Evolutionary conservation across 2,797 vertebrate species (phyloP), one percentile per base, ranked within the genome.

Genomic region (Xyrichtys novacula): DNA sequence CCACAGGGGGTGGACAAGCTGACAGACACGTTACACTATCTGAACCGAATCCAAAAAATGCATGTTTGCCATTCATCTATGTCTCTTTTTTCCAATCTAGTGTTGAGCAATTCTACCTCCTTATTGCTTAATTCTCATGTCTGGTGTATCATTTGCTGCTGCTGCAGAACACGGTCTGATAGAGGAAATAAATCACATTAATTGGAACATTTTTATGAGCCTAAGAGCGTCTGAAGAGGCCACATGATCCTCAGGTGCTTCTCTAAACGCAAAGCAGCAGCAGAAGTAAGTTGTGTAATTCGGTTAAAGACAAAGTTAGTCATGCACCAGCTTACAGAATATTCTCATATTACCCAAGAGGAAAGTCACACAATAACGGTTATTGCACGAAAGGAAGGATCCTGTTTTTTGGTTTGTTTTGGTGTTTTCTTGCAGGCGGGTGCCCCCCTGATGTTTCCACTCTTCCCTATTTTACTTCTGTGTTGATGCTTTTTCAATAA

Each of bases 261-360:
- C 5, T 12, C n/a, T 22, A 1, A 28, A 52, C 6, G 8, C 20
- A 11, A 2, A n/a, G 32, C 36, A 23, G 23, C 8, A 1, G 15
- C 7, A 7, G n/a, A 6, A 7, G 1, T 16, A 3, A 1, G 32
- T 44, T 38, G 10, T 14, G 0, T 40, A 7, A 7, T 32, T 31
- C 9, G 4, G 40, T 34, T 54, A 38, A 56, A 43, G 46, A 39
- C 16, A 26, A 3, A 0, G 6, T 39, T 38, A 4, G 22, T 56
- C 65, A 54, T n/a, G 22, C 25, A 42, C 31, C 20, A 42, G 5
- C 6, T 2, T 3, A 3, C 19, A 11, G 19, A 31, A 71, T 4
- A 28, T 61, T 62, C 50, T 15, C 0, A 19, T 1, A 42, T 86
- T 77, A 11, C 68, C 0, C 31, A 63, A 71, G 15, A 19, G 44